Conservation (phyloP, 64 coral and sea anemone genomes). For the Porites lutea region DNA sequence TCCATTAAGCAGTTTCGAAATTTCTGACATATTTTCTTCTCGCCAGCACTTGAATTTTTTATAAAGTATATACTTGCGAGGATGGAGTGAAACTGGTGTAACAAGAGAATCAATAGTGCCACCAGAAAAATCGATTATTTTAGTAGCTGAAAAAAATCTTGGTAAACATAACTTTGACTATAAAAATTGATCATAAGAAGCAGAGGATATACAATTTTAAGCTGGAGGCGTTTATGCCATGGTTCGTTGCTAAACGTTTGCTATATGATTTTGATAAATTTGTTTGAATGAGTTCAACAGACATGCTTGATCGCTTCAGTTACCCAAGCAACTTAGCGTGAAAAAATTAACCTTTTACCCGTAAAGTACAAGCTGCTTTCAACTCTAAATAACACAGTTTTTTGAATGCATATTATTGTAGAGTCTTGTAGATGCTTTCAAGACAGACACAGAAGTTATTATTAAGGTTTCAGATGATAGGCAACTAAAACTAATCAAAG, state of each 20-base stretch:
- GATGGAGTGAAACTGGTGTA: conserved; percentile 41
- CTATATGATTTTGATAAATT: background rate
- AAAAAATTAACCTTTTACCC: conserved; percentile 4
- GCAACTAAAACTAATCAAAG: background rate
- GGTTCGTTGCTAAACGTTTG: background rate
- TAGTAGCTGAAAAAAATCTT: background rate
- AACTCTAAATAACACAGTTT: conserved; percentile 11
- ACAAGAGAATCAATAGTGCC: conserved; percentile 3
- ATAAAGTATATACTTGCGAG: conserved; percentile 29
- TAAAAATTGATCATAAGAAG: background rate
- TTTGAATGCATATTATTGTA: conserved; percentile 29
- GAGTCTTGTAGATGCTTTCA: background rate
- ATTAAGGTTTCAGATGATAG: conserved; percentile 1
- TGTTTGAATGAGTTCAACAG: background rate
- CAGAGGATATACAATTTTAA: background rate
- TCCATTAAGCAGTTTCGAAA: background rate
- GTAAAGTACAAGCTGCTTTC: conserved; percentile 37
- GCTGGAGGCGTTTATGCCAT: background rate
- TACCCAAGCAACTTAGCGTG: conserved; percentile 17
- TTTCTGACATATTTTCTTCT: conserved; percentile 42
- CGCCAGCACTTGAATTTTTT: conserved; percentile 22
- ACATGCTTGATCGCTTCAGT: conserved; percentile 44
- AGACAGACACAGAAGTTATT: background rate
- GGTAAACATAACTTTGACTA: too few species aligned
- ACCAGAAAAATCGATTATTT: conserved; percentile 15